These are phyloP conservation scores for Lycaena phlaeas DNA, from an alignment of 2,888 invertebrate genomes.

Conservation along the genomic window DNA sequence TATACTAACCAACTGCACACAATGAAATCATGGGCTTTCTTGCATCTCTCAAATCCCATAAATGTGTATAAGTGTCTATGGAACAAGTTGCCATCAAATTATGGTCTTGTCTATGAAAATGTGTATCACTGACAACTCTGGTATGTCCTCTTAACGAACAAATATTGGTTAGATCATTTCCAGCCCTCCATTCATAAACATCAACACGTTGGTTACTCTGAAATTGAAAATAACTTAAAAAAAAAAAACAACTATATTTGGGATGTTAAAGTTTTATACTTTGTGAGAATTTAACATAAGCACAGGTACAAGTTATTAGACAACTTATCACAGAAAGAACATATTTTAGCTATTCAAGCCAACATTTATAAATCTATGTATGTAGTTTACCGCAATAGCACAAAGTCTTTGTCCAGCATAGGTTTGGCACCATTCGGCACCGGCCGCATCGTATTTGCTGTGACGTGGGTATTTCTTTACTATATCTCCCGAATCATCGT, in stretches of 20 bases:
- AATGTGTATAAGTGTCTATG: constrained; percentile 92
- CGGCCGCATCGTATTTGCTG: constrained; percentile 94
- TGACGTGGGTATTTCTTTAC: constrained; percentile 87
- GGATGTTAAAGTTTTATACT: too few species aligned
- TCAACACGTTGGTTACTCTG: constrained; percentile 92
- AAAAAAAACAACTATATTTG: too few species aligned
- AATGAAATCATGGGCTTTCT: constrained; percentile 87
- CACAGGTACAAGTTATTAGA: too few species aligned
- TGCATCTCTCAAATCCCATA: constrained; percentile 93
- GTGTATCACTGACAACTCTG: constrained; percentile 89
- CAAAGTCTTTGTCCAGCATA: constrained; percentile 83
- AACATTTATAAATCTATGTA: too few species aligned
- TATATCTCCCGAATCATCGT: constrained; percentile 77
- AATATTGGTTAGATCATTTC: constrained; percentile 79
- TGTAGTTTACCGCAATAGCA: constrained; percentile 82
- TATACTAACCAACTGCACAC: constrained; percentile 85
- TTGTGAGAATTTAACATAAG: too few species aligned
- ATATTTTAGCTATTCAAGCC: too few species aligned
- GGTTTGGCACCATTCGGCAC: constrained; percentile 93
- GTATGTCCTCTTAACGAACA: constrained; percentile 86
- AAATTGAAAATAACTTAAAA: constrained; percentile 10
- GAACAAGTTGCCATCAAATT: constrained; percentile 85
- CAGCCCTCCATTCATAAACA: constrained; percentile 84
- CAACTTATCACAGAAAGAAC: too few species aligned
- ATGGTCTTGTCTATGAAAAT: constrained; percentile 84